These are phyloP conservation scores for Drosophila merina DNA, from an alignment of 2,888 invertebrate species.

Conservation along the genomic window DNA sequence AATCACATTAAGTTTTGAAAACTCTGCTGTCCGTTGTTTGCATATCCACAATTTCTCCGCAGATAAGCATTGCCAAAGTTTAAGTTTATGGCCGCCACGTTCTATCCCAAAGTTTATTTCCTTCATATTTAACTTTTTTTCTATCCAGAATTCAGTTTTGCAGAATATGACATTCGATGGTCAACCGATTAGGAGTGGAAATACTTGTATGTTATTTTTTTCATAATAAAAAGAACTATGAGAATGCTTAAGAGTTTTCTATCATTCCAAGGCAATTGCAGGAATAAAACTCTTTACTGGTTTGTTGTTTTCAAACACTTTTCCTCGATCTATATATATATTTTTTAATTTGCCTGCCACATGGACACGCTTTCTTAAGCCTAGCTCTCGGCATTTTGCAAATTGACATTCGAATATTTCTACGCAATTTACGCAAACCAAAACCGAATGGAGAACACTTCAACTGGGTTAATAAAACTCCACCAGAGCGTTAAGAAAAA, in stretches of 20 bases:
- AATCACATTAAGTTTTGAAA: slow-evolving; percentile 77
- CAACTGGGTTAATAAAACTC: slow-evolving; percentile 68
- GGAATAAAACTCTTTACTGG: not conserved
- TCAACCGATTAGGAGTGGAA: slow-evolving; percentile 25
- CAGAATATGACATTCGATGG: slow-evolving; percentile 22
- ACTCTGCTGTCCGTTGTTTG: slow-evolving; percentile 61
- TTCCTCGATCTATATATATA: not conserved
- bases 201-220: not conserved
- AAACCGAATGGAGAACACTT: slow-evolving; percentile 26
- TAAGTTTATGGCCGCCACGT: slow-evolving; percentile 72
- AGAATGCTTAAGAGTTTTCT: not conserved
- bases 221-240: not conserved
- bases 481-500: slow-evolving; percentile 75
- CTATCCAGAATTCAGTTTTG: slow-evolving; percentile 12
- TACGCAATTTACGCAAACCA: slow-evolving; percentile 58
- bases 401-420: slow-evolving; percentile 72
- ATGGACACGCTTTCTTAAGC: slow-evolving; percentile 68
- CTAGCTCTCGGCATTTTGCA: slow-evolving; percentile 62
- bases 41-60: slow-evolving; percentile 54
- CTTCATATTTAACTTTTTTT: slow-evolving; percentile 26
- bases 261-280: not conserved
- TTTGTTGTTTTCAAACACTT: not conserved
- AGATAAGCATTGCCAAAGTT: slow-evolving; percentile 73
- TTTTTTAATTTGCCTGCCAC: slow-evolving; percentile 28
- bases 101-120: slow-evolving; percentile 32